Evolutionary conservation across 2,113 vertebrate species (phyloP), one percentile per base, ranked within the genome.

Genomic region (Callospermophilus lateralis): DNA sequence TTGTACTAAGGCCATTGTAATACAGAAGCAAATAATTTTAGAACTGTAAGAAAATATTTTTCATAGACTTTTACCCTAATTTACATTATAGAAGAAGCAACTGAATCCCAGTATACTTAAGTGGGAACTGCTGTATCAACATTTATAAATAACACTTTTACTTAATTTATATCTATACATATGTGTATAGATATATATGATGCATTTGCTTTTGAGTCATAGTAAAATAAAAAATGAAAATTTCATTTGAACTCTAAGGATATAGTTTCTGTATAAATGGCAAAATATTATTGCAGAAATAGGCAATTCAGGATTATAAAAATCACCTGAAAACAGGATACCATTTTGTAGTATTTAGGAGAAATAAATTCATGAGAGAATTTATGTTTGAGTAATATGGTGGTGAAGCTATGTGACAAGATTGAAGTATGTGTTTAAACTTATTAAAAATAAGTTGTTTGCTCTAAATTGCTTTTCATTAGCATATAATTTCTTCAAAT

Each of bases 171-270:
- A 37, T 84, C 12, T 91, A 45, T 84, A 15, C 28, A 20, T 55
- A 73, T n/a, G 6, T 30, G 42, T 34, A 34, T 28, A 68, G 28
- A 12, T 22, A 68, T 68, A 48, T 84, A 58, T 72, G 10, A 16
- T 68, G 9, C 84, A 32, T 90, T 88, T 96, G 19, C 77, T 91
- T 93, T 61, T 95, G 65, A 80, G 42, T 77, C 89, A 76, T 61
- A 93, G 11, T 39, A 80, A 95, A 88, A 30, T 70, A 42, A 93
- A 80, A 45, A 76, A 76, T 78, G 72, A 42, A 89, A 73, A n/a
- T 80, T 87, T 11, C 3, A 34, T 84, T 89, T 58, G 45, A 77
- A 63, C 72, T 58, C 16, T 93, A 94, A 34, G 26, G 77, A 48
- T 63, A 63, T 45, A 63, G 6, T 45, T 90, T 92, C 30, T 93